A percentile compares a stretch with the other conserved stretches of the same genome.
phyloP scores from a whole-genome alignment of 2,113 vertebrate species.

The Pleuronectes platessa region DNA sequence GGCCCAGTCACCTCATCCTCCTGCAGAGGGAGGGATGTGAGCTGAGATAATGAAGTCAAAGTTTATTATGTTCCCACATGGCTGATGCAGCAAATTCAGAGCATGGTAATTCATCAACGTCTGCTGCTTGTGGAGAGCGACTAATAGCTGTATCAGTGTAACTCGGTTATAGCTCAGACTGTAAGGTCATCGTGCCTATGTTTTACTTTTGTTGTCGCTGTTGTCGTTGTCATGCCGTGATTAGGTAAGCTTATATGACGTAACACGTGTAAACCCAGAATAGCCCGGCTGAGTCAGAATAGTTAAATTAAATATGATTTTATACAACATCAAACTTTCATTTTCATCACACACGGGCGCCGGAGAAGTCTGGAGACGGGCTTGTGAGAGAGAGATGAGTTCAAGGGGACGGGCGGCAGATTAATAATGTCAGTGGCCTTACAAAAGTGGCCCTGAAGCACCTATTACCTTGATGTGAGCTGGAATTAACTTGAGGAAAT shows the following conservation, averaged over 20 bases:
- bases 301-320: constrained; percentile 60
- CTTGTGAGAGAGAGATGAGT: constrained; percentile 10
- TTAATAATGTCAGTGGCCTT: constrained; percentile 32
- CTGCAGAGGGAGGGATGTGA: not conserved
- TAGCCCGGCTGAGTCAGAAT: constrained; percentile 25
- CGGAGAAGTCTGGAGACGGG: constrained; percentile 9
- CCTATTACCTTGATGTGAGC: constrained; percentile 16
- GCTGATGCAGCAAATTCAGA: constrained; percentile 57
- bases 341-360: constrained; percentile 4
- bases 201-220: not conserved
- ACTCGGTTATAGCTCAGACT: constrained; percentile 11
- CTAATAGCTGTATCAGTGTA: constrained; percentile 35
- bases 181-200: constrained; percentile 9
- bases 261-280: constrained; percentile 18
- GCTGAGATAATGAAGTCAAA: constrained; percentile 28
- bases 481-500: constrained; percentile 22
- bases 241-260: not conserved
- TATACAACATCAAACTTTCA: constrained; percentile 32
- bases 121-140: constrained; percentile 14
- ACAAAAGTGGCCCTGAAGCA: constrained; percentile 23
- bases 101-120: constrained; percentile 58
- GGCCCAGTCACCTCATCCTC: constrained; percentile 22
- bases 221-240: not conserved
- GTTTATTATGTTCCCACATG: constrained; percentile 33
- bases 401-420: not conserved